phyloP scores from a whole-genome alignment of 2,888 invertebrate genomes.

The Eupithecia dodoneata region DNA sequence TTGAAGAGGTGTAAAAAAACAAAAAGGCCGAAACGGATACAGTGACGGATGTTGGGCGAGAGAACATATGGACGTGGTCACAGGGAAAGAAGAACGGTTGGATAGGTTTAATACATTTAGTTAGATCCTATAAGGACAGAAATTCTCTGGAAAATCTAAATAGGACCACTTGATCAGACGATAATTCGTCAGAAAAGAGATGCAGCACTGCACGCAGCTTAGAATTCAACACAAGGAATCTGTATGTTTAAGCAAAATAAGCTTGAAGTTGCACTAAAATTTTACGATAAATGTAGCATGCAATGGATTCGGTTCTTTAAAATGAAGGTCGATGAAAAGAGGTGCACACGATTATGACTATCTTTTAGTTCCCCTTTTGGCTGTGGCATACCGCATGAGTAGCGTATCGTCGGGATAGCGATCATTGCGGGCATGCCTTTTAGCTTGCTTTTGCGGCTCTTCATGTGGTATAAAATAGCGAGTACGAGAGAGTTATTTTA shows the following conservation, averaged over 20 bases:
- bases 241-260: neutral
- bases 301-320: neutral
- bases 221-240: neutral
- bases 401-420: conserved; percentile 51
- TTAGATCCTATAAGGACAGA: neutral
- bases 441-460: conserved; percentile 59
- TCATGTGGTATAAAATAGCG: conserved; percentile 11
- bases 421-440: conserved; percentile 66
- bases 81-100: conserved; percentile 20
- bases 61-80: conserved; percentile 56
- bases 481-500: conserved; percentile 31
- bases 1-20: conserved; percentile 47
- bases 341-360: neutral
- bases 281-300: neutral
- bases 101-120: neutral
- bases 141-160: neutral
- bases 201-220: neutral
- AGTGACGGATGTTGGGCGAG: conserved; percentile 55
- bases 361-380: neutral
- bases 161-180: neutral
- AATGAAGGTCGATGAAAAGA: neutral
- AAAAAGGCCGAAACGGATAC: conserved; percentile 69
- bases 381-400: conserved; percentile 21
- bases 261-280: neutral
- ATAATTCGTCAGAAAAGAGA: neutral